phyloP scores from a whole-genome alignment of 1,140 invertebrate species.

The Lutraria rhynchaena region DNA sequence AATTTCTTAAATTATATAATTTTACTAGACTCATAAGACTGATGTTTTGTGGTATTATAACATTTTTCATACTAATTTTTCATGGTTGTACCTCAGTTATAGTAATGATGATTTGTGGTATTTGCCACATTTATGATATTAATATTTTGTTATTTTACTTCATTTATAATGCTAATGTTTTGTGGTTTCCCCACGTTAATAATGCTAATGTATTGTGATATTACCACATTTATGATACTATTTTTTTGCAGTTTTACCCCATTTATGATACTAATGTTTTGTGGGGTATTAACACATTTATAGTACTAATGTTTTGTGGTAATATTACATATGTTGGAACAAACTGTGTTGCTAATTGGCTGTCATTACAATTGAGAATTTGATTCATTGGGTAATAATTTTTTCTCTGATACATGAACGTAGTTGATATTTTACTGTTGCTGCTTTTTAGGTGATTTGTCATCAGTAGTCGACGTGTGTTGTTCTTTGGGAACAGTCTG shows the following conservation, averaged over 20 bases:
- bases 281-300: neutral
- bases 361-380: neutral
- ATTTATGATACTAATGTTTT: neutral
- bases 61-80: neutral
- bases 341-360: neutral
- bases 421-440: neutral
- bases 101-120: neutral
- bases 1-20: too few species aligned
- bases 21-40: neutral
- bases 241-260: too few species aligned
- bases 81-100: neutral
- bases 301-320: neutral
- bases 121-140: neutral
- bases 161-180: neutral
- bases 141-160: too few species aligned
- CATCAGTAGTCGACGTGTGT: constrained; percentile 60
- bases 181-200: neutral
- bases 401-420: neutral
- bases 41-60: neutral
- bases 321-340: neutral
- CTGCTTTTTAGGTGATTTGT: constrained; percentile 49
- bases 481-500: constrained; percentile 70
- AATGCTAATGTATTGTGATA: neutral
- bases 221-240: neutral
- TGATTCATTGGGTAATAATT: neutral